Base-by-base conservation (phyloP, 2,797 vertebrate genomes). In the Parambassis ranga region DNA sequence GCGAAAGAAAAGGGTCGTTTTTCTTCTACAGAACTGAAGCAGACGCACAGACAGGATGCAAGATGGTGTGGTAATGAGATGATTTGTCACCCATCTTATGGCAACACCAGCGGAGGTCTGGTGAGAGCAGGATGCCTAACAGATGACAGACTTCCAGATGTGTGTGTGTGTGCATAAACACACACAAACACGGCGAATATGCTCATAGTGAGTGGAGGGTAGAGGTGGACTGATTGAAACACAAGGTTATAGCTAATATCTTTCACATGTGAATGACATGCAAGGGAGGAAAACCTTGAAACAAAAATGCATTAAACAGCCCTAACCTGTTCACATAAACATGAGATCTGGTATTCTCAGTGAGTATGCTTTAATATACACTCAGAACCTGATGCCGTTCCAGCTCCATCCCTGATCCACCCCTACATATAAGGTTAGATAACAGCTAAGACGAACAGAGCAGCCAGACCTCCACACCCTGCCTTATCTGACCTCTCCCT, bases 401-500 rank as follows among this genome's bases (percentile, higher is more conserved):
- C 7, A 20, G 7, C 50, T 30, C 27, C 35, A 38, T 62, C 59
- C 33, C 22, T 6, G 31, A 51, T 47, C 7, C 52, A 37, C 41
- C n/a, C n/a, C 9, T n/a, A n/a, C 20, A 38, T 10, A 7, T 6
- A 23, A 39, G 28, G 53, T 51, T 42, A 81, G 71, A 87, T 81
- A 81, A 73, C 33, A 28, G 59, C 65, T 9, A 44, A 48, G 58
- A 78, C 60, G 63, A 33, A 68, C 47, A 39, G 50, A 62, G 39
- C 33, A 56, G 62, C 43, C 70, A 48, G 50, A 59, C 30, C 36
- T 42, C 65, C 60, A 62, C 67, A 4, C 74, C 72, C 76, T 20
- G 51, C 53, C 62, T 65, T 79, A 83, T 82, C 82, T 1, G 69
- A 82, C 81, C 79, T 65, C 81, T 79, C 84, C 90, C 80, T 89